Evolutionary conservation across 2,113 vertebrate genomes (phyloP).

Genomic region (Marmota flaviventris): DNA sequence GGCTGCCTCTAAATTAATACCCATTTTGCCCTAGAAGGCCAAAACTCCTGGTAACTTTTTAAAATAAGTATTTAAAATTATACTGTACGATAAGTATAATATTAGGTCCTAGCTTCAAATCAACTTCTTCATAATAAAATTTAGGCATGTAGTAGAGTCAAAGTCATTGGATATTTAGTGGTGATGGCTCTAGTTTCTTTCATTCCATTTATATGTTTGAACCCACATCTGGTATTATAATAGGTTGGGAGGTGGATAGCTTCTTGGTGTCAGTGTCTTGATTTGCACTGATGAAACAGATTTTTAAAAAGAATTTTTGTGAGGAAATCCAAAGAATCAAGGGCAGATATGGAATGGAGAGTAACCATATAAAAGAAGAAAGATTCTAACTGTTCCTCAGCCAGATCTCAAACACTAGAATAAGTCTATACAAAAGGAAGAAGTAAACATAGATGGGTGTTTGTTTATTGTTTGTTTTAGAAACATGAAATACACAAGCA

Average conservation of each 20-base stretch:
- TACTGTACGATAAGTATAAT: not conserved
- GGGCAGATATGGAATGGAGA: not conserved
- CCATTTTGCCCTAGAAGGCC: not conserved
- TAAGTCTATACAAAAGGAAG: not conserved
- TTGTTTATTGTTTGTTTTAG: not conserved
- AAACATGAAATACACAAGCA: not conserved
- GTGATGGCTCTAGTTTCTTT: not conserved
- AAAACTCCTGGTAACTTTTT: not conserved
- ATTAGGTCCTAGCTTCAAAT: not conserved
- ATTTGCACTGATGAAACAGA: not conserved
- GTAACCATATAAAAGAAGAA: not conserved
- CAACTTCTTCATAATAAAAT: not conserved
- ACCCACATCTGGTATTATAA: not conserved
- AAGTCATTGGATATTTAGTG: not conserved
- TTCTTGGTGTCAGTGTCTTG: not conserved
- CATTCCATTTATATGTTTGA: not conserved
- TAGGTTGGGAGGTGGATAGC: not conserved
- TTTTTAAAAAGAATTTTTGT: not conserved
- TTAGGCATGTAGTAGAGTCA: not conserved
- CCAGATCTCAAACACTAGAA: not conserved
- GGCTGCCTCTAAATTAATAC: slow-evolving; percentile 21
- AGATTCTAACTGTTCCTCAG: not conserved
- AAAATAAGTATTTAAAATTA: not conserved
- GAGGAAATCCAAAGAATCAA: not conserved
- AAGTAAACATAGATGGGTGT: not conserved